Percentiles rank a stretch among this genome's conserved stretches.
Evolutionary conservation across 1,140 invertebrate genomes (phyloP).

Genomic region (Gonatopus flavifemur): DNA sequence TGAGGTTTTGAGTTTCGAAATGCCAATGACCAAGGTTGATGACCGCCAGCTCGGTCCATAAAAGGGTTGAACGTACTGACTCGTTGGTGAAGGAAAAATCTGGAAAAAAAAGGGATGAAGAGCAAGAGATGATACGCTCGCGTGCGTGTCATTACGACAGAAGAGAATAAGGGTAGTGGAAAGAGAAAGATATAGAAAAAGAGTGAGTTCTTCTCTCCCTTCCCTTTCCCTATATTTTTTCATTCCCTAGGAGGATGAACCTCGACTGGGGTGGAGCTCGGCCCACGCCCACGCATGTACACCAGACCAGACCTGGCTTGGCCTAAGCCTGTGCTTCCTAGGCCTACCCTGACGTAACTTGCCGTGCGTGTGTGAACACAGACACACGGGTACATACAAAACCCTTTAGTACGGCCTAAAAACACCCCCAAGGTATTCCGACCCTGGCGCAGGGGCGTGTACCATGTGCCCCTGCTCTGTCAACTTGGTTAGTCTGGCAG

Average conservation of each 20-base stretch:
- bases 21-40: conserved; percentile 19
- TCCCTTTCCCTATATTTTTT: conserved; percentile 31
- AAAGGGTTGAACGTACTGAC: conserved; percentile 35
- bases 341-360: conserved; percentile 49
- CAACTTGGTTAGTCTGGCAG: conserved; percentile 21
- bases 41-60: conserved; percentile 22
- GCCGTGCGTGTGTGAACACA: conserved; percentile 36
- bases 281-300: conserved; percentile 51
- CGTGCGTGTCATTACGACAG: conserved; percentile 13
- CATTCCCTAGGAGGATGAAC: conserved; percentile 46
- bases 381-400: too few relatives aligned
- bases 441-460: conserved; percentile 33
- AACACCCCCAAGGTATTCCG: conserved; percentile 42
- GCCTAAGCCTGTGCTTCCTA: conserved; percentile 53
- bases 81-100: conserved; percentile 33
- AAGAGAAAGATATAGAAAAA: conserved; percentile 22
- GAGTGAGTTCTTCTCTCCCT: conserved; percentile 27
- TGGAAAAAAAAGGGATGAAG: conserved; percentile 20
- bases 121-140: conserved; percentile 19
- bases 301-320: too few relatives aligned
- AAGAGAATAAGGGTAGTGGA: conserved; percentile 7
- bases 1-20: conserved; percentile 28
- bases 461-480: conserved; percentile 30
- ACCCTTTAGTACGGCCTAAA: conserved; percentile 35
- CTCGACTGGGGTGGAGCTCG: conserved; percentile 50